Evolutionary conservation across 2,888 invertebrate genomes (phyloP).

Genomic region (Bugulina stolonifera): DNA sequence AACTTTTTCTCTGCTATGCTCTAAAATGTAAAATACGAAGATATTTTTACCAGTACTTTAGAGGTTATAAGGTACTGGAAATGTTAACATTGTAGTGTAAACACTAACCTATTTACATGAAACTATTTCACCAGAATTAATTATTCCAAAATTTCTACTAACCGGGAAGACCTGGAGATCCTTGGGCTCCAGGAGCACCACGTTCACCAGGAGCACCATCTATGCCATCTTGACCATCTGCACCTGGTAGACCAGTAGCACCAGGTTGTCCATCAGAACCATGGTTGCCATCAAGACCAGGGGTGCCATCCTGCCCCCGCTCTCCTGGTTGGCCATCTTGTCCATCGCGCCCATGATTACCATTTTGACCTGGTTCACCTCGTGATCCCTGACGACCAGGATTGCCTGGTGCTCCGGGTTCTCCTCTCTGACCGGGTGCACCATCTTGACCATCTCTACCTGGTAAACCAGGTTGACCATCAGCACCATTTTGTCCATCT

Average conservation of each 20-base stretch:
- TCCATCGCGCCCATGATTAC: constrained; percentile 13
- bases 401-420: background rate
- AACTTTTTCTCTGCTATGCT: too few species aligned
- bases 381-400: constrained; percentile 5
- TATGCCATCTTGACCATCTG: constrained; percentile 2
- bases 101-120: too few species aligned
- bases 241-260: constrained; percentile 26
- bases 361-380: constrained; percentile 23
- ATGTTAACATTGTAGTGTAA: too few species aligned
- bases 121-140: too few species aligned
- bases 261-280: constrained; percentile 21
- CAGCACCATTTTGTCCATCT: constrained; percentile 20
- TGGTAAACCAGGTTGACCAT: constrained; percentile 26
- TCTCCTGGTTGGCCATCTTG: constrained; percentile 4
- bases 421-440: background rate
- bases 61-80: too few species aligned
- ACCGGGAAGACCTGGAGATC: background rate
- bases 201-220: constrained; percentile 18
- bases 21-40: too few species aligned
- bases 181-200: background rate
- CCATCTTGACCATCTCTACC: constrained; percentile 27
- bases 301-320: constrained; percentile 1
- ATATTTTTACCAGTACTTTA: too few species aligned
- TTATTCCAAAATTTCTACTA: too few species aligned
- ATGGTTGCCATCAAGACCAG: constrained; percentile 1